Percentiles rank a stretch among this genome's conserved stretches.
These are phyloP conservation scores for Nyctalus aviator DNA, from an alignment of 2,797 vertebrate species.

Conservation along the genomic window DNA sequence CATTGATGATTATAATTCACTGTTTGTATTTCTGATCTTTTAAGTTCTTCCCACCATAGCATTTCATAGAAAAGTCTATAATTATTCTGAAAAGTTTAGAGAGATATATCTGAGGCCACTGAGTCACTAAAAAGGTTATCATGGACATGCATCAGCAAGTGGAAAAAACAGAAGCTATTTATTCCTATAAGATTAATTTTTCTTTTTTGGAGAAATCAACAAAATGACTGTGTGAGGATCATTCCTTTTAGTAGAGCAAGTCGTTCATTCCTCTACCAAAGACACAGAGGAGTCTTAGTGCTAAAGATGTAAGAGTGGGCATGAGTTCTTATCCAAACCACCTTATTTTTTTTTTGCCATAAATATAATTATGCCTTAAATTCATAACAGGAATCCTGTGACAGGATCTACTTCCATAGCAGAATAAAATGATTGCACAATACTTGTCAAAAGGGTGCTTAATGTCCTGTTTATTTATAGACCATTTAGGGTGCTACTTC, in stretches of 20 bases:
- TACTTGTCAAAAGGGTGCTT: neutral
- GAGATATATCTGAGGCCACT: neutral
- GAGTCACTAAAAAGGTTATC: neutral
- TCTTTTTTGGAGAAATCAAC: conserved; percentile 50
- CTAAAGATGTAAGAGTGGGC: neutral
- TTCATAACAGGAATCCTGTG: conserved; percentile 19
- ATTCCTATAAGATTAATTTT: neutral
- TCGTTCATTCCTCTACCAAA: neutral
- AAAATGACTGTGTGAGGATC: neutral
- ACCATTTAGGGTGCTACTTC: neutral
- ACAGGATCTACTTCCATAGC: neutral
- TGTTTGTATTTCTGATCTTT: neutral
- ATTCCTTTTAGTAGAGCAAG: neutral
- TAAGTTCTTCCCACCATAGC: neutral
- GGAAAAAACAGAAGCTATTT: neutral
- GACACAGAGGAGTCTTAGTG: neutral
- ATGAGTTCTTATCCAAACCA: conserved; percentile 12
- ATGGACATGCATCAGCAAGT: neutral
- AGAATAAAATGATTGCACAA: neutral
- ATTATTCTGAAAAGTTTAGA: conserved; percentile 11
- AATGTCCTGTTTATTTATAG: conserved; percentile 16
- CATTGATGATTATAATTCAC: neutral
- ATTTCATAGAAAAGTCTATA: conserved; percentile 32
- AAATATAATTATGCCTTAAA: neutral
- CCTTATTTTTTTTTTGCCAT: neutral